These are phyloP conservation scores for Luffia ferchaultella DNA, from an alignment of 2,888 invertebrate species.

Conservation along the genomic window DNA sequence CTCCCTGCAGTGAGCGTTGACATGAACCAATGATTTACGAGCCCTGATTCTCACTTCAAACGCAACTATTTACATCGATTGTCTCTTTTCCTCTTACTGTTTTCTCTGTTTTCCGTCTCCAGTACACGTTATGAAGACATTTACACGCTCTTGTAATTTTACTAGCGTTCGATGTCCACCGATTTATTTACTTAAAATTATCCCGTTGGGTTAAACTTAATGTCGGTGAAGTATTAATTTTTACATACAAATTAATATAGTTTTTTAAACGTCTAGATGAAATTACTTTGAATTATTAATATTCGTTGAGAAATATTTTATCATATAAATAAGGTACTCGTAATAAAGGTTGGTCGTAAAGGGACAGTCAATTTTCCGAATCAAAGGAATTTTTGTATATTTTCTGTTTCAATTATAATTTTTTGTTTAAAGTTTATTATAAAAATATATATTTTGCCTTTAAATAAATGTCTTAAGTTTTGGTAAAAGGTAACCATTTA, in stretches of 20 bases:
- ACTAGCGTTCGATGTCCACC: conserved; percentile 44
- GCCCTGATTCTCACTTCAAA: conserved; percentile 21
- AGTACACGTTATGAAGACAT: conserved; percentile 41
- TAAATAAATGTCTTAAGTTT: no score
- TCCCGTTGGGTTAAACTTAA: neutral
- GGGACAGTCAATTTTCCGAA: no score
- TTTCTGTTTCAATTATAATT: no score
- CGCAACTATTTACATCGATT: conserved; percentile 33
- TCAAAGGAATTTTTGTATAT: no score
- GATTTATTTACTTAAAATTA: conserved; percentile 49
- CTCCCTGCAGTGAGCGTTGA: conserved; percentile 63
- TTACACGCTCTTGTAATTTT: conserved; percentile 51
- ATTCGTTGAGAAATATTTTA: no score
- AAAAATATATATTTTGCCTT: no score
- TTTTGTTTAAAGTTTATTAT: no score
- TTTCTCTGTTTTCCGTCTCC: conserved; percentile 23
- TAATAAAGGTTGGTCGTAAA: no score
- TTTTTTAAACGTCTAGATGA: no score
- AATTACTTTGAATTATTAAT: no score
- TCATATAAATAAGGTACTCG: no score
- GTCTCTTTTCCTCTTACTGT: conserved; percentile 24
- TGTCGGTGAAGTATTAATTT: neutral
- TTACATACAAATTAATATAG: neutral
- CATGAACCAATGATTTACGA: conserved; percentile 52
- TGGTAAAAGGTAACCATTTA: no score